Base-by-base conservation (phyloP, 2,113 vertebrate species). In the Rana temporaria region DNA sequence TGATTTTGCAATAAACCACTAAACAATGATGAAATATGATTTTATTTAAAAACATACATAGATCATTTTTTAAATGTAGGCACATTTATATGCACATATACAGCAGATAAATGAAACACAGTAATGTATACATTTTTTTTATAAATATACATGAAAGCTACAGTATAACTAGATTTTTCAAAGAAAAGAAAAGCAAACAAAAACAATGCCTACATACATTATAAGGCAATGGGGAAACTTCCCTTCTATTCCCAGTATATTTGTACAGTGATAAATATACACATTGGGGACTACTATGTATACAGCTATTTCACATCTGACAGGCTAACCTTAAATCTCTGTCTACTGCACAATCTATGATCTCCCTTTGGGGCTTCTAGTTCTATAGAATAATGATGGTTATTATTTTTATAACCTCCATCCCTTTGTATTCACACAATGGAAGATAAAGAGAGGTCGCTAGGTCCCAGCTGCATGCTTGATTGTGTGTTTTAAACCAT, bases 321-420 rank as follows among this genome's bases (percentile, higher is more conserved):
- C 81, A 83, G 65, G 38, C 52, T 19, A n/a, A 52, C 16, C 14
- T 75, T 82, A 82, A 82, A 75, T 83, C 53, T 38, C 18, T 48
- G 48, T 48, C 64, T 75, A 20, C 56, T 68, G 32, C 30, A 19
- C 48, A 42, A 76, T 83, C 55, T 83, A 76, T 57, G 64, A 68
- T 75, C 32, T 66, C 81, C 72, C 81, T 82, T 17, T 68, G 64
- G 71, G 53, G 64, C 56, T 76, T 32, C 81, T 64, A 34, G 11
- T 82, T 24, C 48, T 68, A 76, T 82, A 56, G 55, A 82, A 60
- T 76, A 66, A 76, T 82, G 65, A 75, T 75, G 73, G 81, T 76
- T 83, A 83, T 76, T 76, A 83, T 76, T 83, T 83, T 83, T 76
- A 83, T 83, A 75, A 68, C 81, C 81, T 60, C 17, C 55, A 75